Conservation (phyloP, 2,888 invertebrate species). For the Lochmaea capreae region DNA sequence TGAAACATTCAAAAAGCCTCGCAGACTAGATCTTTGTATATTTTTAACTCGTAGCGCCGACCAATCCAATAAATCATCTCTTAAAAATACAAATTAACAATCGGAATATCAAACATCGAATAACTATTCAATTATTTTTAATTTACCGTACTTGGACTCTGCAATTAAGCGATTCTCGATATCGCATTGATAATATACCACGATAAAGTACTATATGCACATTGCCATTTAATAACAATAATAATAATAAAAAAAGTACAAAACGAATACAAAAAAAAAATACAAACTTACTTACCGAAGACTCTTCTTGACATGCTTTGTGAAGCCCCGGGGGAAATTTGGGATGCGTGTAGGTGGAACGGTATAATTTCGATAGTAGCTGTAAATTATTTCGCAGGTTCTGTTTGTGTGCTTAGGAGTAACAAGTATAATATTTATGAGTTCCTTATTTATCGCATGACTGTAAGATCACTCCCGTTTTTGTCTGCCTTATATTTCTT, state of each 20-base stretch:
- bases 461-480: not conserved
- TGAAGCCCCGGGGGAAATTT: conserved; percentile 32
- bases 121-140: conserved; percentile 62
- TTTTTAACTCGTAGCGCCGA: not conserved
- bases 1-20: not conserved
- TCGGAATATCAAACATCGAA: conserved; percentile 37
- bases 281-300: conserved; percentile 27
- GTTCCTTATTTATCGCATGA: not conserved
- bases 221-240: conserved; percentile 35
- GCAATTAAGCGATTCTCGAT: conserved; percentile 62
- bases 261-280: conserved; percentile 27
- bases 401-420: not conserved
- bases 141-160: conserved; percentile 61
- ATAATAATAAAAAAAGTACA: conserved; percentile 25
- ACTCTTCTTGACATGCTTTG: conserved; percentile 30
- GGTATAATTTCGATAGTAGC: conserved; percentile 51
- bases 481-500: not conserved
- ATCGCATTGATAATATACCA: conserved; percentile 57
- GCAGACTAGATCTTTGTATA: not conserved
- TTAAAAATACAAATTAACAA: conserved; percentile 32
- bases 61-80: not conserved
- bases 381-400: conserved; percentile 28
- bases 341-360: conserved; percentile 45
- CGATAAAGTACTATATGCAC: conserved; percentile 2
- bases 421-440: conserved; percentile 4